Evolutionary conservation across 2,797 vertebrate species (phyloP), one percentile per base, ranked within the genome.

Genomic region (Gallinago stenura): DNA sequence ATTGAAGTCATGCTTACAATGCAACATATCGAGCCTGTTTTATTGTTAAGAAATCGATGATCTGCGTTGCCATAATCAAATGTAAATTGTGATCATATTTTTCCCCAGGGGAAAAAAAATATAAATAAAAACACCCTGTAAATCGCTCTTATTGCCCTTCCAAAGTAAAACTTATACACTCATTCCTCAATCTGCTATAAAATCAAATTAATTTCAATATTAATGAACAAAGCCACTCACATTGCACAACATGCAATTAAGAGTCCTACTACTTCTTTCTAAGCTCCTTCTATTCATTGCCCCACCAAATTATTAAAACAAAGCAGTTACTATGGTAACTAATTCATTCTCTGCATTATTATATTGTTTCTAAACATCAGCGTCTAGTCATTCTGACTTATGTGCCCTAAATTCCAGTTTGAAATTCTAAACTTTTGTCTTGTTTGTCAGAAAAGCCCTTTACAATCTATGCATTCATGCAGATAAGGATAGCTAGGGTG

Each of bases 281-380:
- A 58, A 94, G 90, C 82, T 87, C 56, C 79, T 89, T 96, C 94
- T 97, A 95, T 95, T 97, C 95, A 91, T 18, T 80, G 87, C 72
- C 94, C 95, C 84, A 92, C 90, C 95, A 92, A 96, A 97, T 97
- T 92, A 96, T 92, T 96, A 96, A 97, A 97, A 98, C 97, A 98
- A 97, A 97, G 94, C 84, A 70, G 97, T 97, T 97, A 89, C 97
- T 96, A 97, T 97, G 95, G 97, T 79, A 97, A 97, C 97, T 89
- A 96, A 97, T 97, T 96, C 93, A 96, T 90, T 90, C 95, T 94
- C 96, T 90, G 78, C 89, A 95, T 96, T 93, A 96, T 97, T 94
- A 96, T 83, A 95, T 97, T 96, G 87, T 97, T 93, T 94, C 95
- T 84, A 96, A 97, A 96, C 96, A 95, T 95, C 85, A 84, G 43